Evolutionary conservation across 2,888 invertebrate species (phyloP).

Genomic region (Drosophila percnosoma): DNA sequence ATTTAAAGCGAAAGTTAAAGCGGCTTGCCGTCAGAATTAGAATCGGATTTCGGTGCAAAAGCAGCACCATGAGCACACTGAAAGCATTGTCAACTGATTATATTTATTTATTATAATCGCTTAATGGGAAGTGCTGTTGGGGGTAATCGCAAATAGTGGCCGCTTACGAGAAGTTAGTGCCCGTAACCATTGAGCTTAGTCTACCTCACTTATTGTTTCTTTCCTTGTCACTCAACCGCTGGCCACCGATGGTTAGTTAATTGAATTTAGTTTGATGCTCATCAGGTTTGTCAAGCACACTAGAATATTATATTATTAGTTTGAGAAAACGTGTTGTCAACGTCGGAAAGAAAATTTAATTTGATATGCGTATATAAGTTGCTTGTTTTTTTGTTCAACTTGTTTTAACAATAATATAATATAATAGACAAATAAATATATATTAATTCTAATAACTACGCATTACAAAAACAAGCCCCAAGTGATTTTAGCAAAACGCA

Average conservation of each 20-base stretch:
- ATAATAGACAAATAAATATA: not conserved
- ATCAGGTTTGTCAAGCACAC: conserved; percentile 36
- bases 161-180: conserved; percentile 1
- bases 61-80: conserved; percentile 30
- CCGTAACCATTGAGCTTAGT: conserved; percentile 11
- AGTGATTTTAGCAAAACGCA: not conserved
- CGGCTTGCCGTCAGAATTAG: conserved; percentile 27
- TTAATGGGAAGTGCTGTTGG: conserved; percentile 37
- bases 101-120: conserved; percentile 59
- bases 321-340: not conserved
- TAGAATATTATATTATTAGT: not conserved
- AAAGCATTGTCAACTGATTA: conserved; percentile 57
- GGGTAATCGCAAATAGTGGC: conserved; percentile 41
- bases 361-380: not conserved
- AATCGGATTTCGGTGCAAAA: conserved; percentile 32
- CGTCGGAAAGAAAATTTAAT: not conserved
- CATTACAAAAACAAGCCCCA: not conserved
- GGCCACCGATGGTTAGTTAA: conserved; percentile 35
- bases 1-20: conserved; percentile 49
- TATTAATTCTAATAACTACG: not conserved
- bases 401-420: not conserved
- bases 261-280: conserved; percentile 53
- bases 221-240: not conserved
- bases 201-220: not conserved
- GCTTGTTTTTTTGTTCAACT: not conserved